A percentile compares a stretch with the other conserved stretches of the same genome.
These are phyloP conservation scores for Lates calcarifer DNA, from an alignment of 2,113 vertebrate genomes.

Conservation along the genomic window DNA sequence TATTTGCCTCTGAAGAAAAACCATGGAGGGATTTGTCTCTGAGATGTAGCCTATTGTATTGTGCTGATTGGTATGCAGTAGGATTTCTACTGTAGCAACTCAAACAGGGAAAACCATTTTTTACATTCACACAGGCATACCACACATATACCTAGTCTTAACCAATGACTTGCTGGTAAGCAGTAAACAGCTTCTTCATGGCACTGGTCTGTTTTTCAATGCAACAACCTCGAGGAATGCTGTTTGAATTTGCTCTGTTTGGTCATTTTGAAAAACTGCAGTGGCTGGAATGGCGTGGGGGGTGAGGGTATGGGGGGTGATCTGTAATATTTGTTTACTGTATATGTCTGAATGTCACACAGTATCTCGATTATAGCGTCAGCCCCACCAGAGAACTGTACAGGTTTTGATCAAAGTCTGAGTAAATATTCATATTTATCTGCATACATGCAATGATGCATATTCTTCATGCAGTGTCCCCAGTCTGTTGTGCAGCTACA, in stretches of 20 bases:
- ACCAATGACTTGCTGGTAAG: background rate
- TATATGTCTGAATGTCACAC: background rate
- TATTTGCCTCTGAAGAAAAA: background rate
- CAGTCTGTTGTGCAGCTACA: background rate
- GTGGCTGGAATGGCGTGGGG: background rate
- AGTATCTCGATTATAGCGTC: background rate
- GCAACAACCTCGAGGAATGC: background rate
- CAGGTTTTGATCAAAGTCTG: background rate
- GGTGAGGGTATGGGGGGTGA: too few relatives aligned
- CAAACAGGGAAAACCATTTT: background rate
- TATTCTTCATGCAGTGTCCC: background rate
- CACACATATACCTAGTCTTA: background rate
- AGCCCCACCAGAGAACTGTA: background rate
- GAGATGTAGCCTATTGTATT: background rate
- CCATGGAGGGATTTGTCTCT: too few relatives aligned
- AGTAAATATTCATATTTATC: constrained; percentile 2
- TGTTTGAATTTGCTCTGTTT: background rate
- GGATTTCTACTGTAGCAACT: background rate
- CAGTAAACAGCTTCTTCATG: background rate
- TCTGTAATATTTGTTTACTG: background rate
- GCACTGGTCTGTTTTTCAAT: background rate
- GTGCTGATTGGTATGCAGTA: background rate
- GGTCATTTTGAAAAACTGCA: background rate
- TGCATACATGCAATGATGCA: background rate
- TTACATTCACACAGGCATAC: background rate